Evolutionary conservation across 2,888 invertebrate species (phyloP), one percentile per base, ranked within the genome.

Genomic region (Spilosoma lubricipeda): DNA sequence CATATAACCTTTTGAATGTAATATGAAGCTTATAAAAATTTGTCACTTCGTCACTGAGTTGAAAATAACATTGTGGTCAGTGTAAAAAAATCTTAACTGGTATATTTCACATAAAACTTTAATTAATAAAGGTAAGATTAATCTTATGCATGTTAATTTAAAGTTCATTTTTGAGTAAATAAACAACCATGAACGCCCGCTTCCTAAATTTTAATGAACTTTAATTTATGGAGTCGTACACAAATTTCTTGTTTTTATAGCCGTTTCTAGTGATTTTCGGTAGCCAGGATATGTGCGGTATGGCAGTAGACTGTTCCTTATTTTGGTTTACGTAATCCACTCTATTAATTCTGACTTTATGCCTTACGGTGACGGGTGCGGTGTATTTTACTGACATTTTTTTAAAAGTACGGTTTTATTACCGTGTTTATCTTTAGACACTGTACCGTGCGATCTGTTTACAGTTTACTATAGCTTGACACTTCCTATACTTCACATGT

Each of bases 241-340:
- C 90, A 88, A 91, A 93, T 93, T 93, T 92, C 94, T 93, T 93
- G 91, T 90, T 89, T 93, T 93, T 91, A 93, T 88, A 87, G 89
- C 83, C 87, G 88, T 88, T 91, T 85, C 85, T 87, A 87, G 85
- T 89, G 87, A 88, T 89, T 91, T 91, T 90, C 82, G 84, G 86
- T 85, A 84, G 86, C 86, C 82, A 83, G 87, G 87, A 87, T 88
- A 90, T 91, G 88, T 87, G 84, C 83, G 87, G 91, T 88, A 88
- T 89, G 85, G 84, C 86, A 83, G 86, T 74, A 86, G 86, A 85
- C 73, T 75, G 78, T 87, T 84, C 86, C 76, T 84, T 92, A 92
- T 93, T 93, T 92, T 88, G 88, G 91, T 93, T 92, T 85, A 87
- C 87, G 79, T 92, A 92, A 93, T 91, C 91, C 88, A 80, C 79